These are phyloP conservation scores for Electrophaes corylata DNA, from an alignment of 2,888 invertebrate genomes.

Conservation along the genomic window DNA sequence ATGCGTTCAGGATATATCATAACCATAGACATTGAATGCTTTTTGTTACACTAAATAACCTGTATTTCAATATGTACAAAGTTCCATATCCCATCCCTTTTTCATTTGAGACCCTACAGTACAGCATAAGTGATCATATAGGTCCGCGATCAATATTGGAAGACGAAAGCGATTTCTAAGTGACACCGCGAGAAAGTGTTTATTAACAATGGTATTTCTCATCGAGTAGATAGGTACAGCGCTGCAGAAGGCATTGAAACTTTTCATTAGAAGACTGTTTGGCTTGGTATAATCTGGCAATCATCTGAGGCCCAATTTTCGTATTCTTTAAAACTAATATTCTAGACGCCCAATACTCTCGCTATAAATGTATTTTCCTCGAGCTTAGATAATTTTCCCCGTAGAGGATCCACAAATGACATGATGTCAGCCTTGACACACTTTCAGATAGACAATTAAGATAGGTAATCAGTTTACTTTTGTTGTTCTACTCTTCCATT, in stretches of 20 bases:
- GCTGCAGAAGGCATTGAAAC: conserved; percentile 24
- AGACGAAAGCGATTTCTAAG: conserved; percentile 42
- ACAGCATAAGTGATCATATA: background rate
- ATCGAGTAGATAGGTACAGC: conserved; percentile 17
- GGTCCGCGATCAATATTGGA: conserved; percentile 33
- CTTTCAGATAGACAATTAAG: conserved; percentile 32
- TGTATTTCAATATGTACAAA: too few species aligned
- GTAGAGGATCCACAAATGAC: conserved; percentile 3
- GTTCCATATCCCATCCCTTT: too few species aligned
- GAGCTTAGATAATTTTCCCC: too few species aligned
- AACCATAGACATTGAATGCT: too few species aligned
- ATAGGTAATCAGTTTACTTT: conserved; percentile 24
- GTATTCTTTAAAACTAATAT: too few species aligned
- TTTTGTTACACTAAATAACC: too few species aligned
- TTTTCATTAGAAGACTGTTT: conserved; percentile 1
- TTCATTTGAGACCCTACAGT: too few species aligned
- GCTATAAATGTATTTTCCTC: too few species aligned
- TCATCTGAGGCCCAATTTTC: too few species aligned
- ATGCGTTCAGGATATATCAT: too few species aligned
- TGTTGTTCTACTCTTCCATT: conserved; percentile 19
- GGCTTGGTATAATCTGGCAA: conserved; percentile 1
- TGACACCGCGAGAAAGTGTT: conserved; percentile 38
- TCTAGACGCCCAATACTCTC: too few species aligned
- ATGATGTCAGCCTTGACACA: conserved; percentile 30
- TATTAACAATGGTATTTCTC: conserved; percentile 41